A percentile compares a stretch with the other conserved stretches of the same genome.
Evolutionary conservation across 2,113 vertebrate genomes (phyloP).

Genomic region (Osmerus eperlanus): DNA sequence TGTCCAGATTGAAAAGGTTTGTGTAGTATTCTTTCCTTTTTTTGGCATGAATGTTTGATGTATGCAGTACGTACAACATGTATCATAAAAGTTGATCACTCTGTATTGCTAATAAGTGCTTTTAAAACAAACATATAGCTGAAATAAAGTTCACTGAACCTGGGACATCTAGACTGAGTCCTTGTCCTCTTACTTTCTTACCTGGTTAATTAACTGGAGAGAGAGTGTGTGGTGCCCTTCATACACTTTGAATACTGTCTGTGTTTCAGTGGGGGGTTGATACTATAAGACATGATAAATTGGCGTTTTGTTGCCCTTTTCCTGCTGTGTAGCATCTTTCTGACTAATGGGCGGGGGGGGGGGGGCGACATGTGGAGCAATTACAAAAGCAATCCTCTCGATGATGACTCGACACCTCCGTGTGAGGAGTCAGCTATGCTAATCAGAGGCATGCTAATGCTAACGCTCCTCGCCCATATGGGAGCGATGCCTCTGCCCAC

Average conservation of each 20-base stretch:
- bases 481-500: slow-evolving; percentile 41
- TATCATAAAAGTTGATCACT: slow-evolving; percentile 63
- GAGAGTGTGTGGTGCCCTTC: slow-evolving; percentile 7
- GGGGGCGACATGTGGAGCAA: slow-evolving; percentile 45
- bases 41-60: slow-evolving; percentile 73
- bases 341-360: slow-evolving; percentile 42
- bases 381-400: slow-evolving; percentile 61
- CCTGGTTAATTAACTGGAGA: not conserved
- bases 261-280: too few species aligned
- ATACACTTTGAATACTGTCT: too few species aligned
- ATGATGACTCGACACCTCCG: slow-evolving; percentile 58
- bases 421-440: slow-evolving; percentile 58
- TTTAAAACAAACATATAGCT: slow-evolving; percentile 67
- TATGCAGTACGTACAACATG: slow-evolving; percentile 68
- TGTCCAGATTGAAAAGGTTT: slow-evolving; percentile 60
- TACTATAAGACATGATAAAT: slow-evolving; percentile 22
- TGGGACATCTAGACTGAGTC: slow-evolving; percentile 1
- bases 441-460: slow-evolving; percentile 24
- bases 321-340: slow-evolving; percentile 64
- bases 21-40: slow-evolving; percentile 41
- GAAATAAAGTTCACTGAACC: slow-evolving; percentile 72
- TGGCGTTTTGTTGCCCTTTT: slow-evolving; percentile 63
- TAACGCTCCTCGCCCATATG: not conserved
- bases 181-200: not conserved
- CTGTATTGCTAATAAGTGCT: slow-evolving; percentile 76